Evolutionary conservation across 2,113 vertebrate species (phyloP).

Genomic region (Corythornis vintsioides): DNA sequence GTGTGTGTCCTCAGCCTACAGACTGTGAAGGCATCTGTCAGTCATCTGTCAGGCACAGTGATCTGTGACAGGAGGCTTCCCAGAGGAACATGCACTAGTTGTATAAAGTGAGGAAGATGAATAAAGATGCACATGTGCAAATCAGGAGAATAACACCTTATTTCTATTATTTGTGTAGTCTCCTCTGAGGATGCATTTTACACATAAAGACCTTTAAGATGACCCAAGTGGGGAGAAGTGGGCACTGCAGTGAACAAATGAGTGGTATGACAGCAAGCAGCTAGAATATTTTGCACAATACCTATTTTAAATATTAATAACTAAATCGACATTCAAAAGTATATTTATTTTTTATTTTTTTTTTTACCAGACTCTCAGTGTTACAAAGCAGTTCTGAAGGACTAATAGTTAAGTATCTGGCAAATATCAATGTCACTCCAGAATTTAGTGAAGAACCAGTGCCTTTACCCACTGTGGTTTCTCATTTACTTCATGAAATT

Average conservation of each 20-base stretch:
- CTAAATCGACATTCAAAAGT: not conserved
- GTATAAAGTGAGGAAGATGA: not conserved
- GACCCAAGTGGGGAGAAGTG: not conserved
- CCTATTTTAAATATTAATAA: not conserved
- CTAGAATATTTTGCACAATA: not conserved
- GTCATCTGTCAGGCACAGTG: not conserved
- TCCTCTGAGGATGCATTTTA: not conserved
- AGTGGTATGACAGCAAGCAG: not conserved
- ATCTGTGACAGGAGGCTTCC: not conserved
- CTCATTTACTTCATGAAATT: slow-evolving; percentile 2
- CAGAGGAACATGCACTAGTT: not conserved
- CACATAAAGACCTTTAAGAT: not conserved
- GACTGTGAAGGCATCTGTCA: not conserved
- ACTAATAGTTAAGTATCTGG: not conserved
- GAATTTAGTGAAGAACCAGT: not conserved
- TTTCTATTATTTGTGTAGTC: not conserved
- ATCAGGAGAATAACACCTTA: not conserved
- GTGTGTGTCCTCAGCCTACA: not conserved
- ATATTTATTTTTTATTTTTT: not conserved
- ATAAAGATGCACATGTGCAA: not conserved
- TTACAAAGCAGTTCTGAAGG: not conserved
- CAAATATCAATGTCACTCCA: not conserved
- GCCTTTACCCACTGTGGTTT: not conserved
- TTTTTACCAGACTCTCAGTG: not conserved
- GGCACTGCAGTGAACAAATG: not conserved